Evolutionary conservation across 1,140 invertebrate genomes (phyloP).

Genomic region (Drosophila lacertosa): DNA sequence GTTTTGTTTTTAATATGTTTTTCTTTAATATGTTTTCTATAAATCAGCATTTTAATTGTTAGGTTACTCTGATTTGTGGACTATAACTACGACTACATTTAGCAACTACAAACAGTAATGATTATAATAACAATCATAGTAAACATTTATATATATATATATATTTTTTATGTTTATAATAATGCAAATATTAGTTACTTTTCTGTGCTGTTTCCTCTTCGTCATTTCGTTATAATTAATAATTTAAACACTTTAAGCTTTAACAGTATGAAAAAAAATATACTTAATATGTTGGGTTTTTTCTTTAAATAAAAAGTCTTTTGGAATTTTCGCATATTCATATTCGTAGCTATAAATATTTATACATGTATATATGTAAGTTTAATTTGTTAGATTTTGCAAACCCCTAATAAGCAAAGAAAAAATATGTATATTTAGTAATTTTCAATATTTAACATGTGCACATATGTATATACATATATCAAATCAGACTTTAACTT

Average conservation of each 20-base stretch:
- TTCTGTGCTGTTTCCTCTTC: constrained; percentile 37
- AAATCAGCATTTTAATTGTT: constrained; percentile 2
- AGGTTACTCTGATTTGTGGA: constrained; percentile 28
- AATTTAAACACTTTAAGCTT: constrained; percentile 46
- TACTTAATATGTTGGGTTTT: too few species aligned
- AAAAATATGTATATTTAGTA: constrained; percentile 11
- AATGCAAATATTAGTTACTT: constrained; percentile 50
- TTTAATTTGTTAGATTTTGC: constrained; percentile 14
- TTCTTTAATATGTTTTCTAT: constrained; percentile 6
- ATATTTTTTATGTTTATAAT: constrained; percentile 38
- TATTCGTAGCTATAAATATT: constrained; percentile 62
- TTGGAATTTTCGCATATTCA: constrained; percentile 76
- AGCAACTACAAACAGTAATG: constrained; percentile 48
- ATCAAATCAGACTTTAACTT: constrained; percentile 45
- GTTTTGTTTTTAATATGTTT: too few species aligned
- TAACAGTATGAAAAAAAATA: constrained; percentile 54
- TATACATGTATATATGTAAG: constrained; percentile 29
- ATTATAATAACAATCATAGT: constrained; percentile 22
- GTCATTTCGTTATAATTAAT: constrained; percentile 15
- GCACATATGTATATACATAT: constrained; percentile 16
- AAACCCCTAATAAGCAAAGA: constrained; percentile 37
- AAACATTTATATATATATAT: constrained; percentile 6
- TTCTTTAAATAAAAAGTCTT: constrained; percentile 62
- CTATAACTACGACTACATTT: constrained; percentile 39
- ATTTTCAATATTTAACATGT: background rate